phyloP scores from a whole-genome alignment of 2,888 invertebrate genomes.

The Brachypterus glaber region DNA sequence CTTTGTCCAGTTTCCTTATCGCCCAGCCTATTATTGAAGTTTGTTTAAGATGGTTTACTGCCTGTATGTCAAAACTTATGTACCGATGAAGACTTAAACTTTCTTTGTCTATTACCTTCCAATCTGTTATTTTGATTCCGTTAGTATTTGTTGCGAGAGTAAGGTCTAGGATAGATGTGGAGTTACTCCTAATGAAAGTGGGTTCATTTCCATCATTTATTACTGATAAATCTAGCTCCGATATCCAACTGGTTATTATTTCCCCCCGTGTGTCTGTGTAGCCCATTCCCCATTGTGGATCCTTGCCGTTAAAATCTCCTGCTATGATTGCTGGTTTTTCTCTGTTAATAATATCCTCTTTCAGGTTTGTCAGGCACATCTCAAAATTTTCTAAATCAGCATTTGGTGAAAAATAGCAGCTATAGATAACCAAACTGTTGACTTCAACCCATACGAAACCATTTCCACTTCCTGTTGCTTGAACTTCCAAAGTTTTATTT shows the following conservation, averaged over 20 bases:
- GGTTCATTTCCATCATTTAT: conserved; percentile 11
- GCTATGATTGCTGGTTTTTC: conserved; percentile 6
- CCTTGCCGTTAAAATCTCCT: conserved; percentile 16
- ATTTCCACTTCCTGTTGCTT: too few relatives aligned
- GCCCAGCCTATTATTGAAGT: conserved; percentile 1
- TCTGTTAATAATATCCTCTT: too few relatives aligned
- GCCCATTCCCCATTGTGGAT: conserved; percentile 11
- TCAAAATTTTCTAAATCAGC: too few relatives aligned
- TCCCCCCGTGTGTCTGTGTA: conserved; percentile 11
- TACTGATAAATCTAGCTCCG: conserved; percentile 6
- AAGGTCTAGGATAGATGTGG: conserved; percentile 11
- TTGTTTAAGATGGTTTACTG: neutral
- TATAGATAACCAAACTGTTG: too few relatives aligned
- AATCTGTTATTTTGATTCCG: conserved; percentile 2
- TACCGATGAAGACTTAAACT: conserved; percentile 15
- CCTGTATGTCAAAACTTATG: conserved; percentile 4
- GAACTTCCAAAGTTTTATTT: too few relatives aligned
- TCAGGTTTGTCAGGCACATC: too few relatives aligned
- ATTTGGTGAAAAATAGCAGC: too few relatives aligned
- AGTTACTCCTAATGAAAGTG: conserved; percentile 9
- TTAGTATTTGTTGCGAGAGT: conserved; percentile 6
- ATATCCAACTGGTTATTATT: conserved; percentile 12
- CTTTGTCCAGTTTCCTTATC: conserved; percentile 9
- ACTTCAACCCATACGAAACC: too few relatives aligned
- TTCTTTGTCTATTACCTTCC: too few relatives aligned